These are phyloP conservation scores for Leucophenga maculata DNA, from an alignment of 2,888 invertebrate species.

Conservation along the genomic window DNA sequence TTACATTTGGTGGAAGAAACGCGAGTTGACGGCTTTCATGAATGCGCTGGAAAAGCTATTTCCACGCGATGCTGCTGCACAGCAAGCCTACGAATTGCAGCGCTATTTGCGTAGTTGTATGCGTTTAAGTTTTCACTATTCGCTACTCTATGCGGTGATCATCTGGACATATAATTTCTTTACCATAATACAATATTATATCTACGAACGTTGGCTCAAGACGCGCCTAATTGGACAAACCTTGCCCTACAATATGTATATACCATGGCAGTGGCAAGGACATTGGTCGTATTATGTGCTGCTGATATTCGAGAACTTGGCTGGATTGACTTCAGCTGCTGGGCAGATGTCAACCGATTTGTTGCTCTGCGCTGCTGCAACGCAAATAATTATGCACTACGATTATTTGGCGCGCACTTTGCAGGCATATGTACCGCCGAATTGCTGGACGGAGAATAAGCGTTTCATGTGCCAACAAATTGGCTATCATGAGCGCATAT, in stretches of 20 bases:
- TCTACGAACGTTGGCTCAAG: conserved; percentile 39
- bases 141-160: conserved; percentile 56
- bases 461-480: no score
- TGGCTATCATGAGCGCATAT: conserved; percentile 41
- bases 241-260: conserved; percentile 51
- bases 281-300: conserved; percentile 47
- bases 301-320: conserved; percentile 50
- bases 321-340: conserved; percentile 55
- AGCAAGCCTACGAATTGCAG: conserved; percentile 40
- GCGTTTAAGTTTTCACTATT: conserved; percentile 46
- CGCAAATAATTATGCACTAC: conserved; percentile 67
- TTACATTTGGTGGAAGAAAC: conserved; percentile 47
- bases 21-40: conserved; percentile 44
- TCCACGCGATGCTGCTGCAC: conserved; percentile 37
- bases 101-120: conserved; percentile 41
- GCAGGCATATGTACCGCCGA: conserved; percentile 13
- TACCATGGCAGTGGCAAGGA: conserved; percentile 55
- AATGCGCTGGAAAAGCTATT: conserved; percentile 46
- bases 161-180: conserved; percentile 60
- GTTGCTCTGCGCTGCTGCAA: conserved; percentile 57
- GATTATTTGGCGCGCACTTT: conserved; percentile 52
- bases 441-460: conserved; percentile 30
- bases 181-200: conserved; percentile 42
- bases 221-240: conserved; percentile 34
- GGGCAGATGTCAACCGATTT: conserved; percentile 62